phyloP scores from a whole-genome alignment of 2,888 invertebrate species.

The Eugnorisma glareosa region DNA sequence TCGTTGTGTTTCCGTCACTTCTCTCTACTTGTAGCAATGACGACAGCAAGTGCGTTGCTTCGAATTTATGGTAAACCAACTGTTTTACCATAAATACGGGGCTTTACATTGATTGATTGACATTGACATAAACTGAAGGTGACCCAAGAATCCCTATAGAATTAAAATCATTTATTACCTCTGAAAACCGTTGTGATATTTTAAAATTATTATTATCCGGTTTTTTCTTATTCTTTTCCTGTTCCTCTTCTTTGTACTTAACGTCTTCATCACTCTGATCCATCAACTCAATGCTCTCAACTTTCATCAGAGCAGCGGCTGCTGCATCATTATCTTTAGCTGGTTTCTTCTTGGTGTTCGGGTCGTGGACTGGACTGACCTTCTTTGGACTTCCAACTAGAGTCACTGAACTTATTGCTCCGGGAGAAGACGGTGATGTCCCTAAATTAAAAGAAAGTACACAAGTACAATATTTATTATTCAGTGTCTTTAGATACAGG shows the following conservation, averaged over 20 bases:
- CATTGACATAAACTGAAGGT: background rate
- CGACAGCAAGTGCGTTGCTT: background rate
- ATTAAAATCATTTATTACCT: slow-evolving; percentile 72
- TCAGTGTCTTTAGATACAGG: background rate
- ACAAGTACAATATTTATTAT: background rate
- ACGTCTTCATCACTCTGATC: slow-evolving; percentile 87
- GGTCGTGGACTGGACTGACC: slow-evolving; percentile 78
- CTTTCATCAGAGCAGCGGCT: slow-evolving; percentile 81
- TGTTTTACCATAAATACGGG: background rate
- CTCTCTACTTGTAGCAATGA: slow-evolving; percentile 3
- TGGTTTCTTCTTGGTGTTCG: slow-evolving; percentile 73
- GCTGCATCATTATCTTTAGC: slow-evolving; percentile 81
- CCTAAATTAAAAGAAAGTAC: slow-evolving; percentile 69
- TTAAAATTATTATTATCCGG: slow-evolving; percentile 87
- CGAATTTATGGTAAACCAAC: background rate
- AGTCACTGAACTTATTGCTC: slow-evolving; percentile 94
- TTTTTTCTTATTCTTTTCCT: slow-evolving; percentile 83
- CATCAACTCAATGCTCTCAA: slow-evolving; percentile 86
- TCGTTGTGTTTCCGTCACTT: slow-evolving; percentile 54
- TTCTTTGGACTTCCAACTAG: slow-evolving; percentile 91
- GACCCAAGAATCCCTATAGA: background rate
- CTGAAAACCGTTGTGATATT: slow-evolving; percentile 87
- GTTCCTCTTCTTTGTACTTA: slow-evolving; percentile 86
- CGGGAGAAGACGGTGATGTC: slow-evolving; percentile 92
- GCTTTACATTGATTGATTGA: too few species aligned